Base-by-base conservation (phyloP, 1,140 invertebrate genomes). In the Cydia pomonella region DNA sequence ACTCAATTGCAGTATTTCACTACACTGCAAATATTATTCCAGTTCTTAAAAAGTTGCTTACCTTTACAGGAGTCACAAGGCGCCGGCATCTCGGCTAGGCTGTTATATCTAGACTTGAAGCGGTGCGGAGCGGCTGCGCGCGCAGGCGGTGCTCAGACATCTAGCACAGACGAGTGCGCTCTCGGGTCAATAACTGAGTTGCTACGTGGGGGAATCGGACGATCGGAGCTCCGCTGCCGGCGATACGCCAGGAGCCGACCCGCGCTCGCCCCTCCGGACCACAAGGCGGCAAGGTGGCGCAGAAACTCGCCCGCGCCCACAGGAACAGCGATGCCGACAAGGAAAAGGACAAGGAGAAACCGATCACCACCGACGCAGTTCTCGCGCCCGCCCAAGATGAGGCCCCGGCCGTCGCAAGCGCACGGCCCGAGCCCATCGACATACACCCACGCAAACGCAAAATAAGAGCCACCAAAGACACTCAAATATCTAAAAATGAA, bases 401-500 rank as follows among this genome's bases (percentile, higher is more conserved):
- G n/a, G 16, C 64, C 27, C 16, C 47, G 47, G 25, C 16, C 64
- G 64, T 18, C 64, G 64, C 64, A 38, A 18, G 64, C 64, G 64
- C 64, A 69, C 64, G 64, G 4, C 64, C 64, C 64, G 64, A 69
- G 27, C 64, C 64, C 33, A 38, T 69, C n/a, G 64, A 69, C 33
- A 69, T 69, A 69, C 97, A 98, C 92, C 97, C 97, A 0, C 92
- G 97, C 2, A 98, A 98, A 85, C 92, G 97, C 41, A 98, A 98
- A 91, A 95, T 98, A 84, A 96, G 97, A 77, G 94, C 96, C 0
- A 96, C 93, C 79, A 95, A 95, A 80, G 95, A 95, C 82, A 23
- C 41, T 33, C 44, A 69, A 29, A 29, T 69, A 18, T 33, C 64
- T 27, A 69, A 69, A 69, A 41, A 10, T 0, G 64, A 69, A 33